phyloP scores from a whole-genome alignment of 1,140 invertebrate genomes.

The Trichoplusia ni region DNA sequence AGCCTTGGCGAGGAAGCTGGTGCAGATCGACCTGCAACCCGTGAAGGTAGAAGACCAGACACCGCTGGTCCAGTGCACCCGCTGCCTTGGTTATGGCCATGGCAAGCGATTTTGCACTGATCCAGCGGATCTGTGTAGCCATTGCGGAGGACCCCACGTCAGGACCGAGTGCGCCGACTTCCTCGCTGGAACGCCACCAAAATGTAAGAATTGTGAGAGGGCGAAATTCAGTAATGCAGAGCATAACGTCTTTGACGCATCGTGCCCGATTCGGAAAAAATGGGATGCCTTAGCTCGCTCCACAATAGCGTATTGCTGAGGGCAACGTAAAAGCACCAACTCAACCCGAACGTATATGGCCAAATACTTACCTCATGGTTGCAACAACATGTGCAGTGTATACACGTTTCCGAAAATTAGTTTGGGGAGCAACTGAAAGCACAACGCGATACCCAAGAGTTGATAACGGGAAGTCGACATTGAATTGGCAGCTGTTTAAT shows the following conservation, averaged over 20 bases:
- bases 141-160: constrained; percentile 20
- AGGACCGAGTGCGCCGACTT: neutral
- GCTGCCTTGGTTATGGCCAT: constrained; percentile 29
- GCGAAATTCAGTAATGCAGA: neutral
- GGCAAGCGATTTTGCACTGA: constrained; percentile 15
- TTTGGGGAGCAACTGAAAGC: too few relatives aligned
- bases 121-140: constrained; percentile 13
- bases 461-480: too few relatives aligned
- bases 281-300: constrained; percentile 13
- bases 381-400: constrained; percentile 6
- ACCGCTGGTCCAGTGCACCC: constrained; percentile 23
- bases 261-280: constrained; percentile 19
- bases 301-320: constrained; percentile 35
- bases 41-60: neutral
- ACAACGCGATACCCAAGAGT: too few relatives aligned
- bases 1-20: too few relatives aligned
- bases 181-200: neutral
- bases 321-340: neutral
- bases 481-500: too few relatives aligned
- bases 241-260: constrained; percentile 14
- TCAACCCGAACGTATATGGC: neutral
- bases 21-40: too few relatives aligned
- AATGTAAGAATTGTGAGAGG: constrained; percentile 6
- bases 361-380: constrained; percentile 1
- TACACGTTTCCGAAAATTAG: too few relatives aligned